Conservation (phyloP, 2,113 vertebrate genomes). For the Gymnorhina tibicen region DNA sequence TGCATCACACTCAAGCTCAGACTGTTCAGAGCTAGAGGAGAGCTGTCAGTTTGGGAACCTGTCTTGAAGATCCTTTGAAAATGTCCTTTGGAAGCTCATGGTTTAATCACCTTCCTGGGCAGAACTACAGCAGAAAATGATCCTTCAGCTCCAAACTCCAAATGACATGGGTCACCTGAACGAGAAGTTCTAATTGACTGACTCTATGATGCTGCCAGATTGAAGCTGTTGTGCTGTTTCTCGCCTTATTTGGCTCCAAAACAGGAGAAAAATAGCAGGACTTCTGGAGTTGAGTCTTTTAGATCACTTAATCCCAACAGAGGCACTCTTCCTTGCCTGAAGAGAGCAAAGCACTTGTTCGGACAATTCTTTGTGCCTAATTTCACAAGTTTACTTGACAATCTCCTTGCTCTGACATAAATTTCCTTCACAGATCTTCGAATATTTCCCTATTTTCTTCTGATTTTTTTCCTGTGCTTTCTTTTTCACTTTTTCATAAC, state of each 20-base stretch:
- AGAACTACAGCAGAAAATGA: neutral
- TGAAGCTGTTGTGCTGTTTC: neutral
- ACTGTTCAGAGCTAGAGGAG: neutral
- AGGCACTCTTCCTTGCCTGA: neutral
- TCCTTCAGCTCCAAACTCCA: neutral
- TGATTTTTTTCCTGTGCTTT: neutral
- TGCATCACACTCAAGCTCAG: neutral
- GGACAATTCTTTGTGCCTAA: neutral
- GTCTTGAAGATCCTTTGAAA: neutral
- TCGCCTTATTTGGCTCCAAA: neutral
- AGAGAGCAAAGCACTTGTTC: neutral
- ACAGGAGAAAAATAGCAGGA: neutral
- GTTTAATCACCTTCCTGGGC: neutral
- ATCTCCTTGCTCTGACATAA: neutral
- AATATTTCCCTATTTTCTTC: neutral
- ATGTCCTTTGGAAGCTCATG: neutral
- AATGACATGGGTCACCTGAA: neutral
- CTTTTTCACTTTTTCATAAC: neutral
- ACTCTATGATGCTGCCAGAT: neutral
- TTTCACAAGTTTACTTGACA: neutral
- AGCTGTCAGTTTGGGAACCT: neutral
- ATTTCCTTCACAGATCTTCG: neutral
- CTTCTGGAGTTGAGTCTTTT: neutral
- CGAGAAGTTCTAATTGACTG: neutral
- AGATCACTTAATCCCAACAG: neutral